Evolutionary conservation across 2,113 vertebrate genomes (phyloP).

Genomic region (Heliornis fulica): DNA sequence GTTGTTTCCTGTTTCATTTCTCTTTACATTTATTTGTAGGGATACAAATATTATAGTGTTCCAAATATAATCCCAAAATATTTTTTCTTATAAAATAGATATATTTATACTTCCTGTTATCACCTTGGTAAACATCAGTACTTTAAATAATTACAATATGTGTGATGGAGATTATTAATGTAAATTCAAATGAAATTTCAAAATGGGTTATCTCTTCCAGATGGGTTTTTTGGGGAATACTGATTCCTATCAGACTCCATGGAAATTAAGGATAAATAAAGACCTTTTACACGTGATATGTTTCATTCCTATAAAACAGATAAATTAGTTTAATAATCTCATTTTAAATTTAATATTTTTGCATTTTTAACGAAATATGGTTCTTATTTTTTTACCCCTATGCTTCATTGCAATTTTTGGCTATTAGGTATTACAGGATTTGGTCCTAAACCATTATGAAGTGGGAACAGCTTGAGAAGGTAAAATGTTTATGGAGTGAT

Average conservation of each 20-base stretch:
- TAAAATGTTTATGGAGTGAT: background rate
- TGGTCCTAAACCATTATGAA: background rate
- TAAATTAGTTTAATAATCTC: background rate
- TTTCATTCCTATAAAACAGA: background rate
- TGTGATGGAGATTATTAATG: background rate
- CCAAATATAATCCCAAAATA: background rate
- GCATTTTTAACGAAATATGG: background rate
- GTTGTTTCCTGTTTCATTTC: slow-evolving; percentile 49
- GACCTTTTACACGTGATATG: background rate
- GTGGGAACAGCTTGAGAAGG: background rate
- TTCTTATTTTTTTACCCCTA: background rate
- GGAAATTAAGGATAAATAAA: background rate
- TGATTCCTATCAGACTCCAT: background rate
- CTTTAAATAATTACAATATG: background rate
- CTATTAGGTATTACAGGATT: background rate
- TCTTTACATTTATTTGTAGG: slow-evolving; percentile 41
- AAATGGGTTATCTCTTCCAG: background rate
- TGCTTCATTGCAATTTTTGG: background rate
- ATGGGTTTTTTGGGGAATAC: background rate
- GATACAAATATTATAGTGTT: background rate
- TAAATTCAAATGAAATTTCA: background rate
- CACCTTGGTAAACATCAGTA: background rate
- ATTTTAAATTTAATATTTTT: background rate
- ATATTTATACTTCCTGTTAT: background rate
- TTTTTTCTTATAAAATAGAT: background rate